Evolutionary conservation across 2,113 vertebrate genomes (phyloP).

Genomic region (Aegithalos caudatus): DNA sequence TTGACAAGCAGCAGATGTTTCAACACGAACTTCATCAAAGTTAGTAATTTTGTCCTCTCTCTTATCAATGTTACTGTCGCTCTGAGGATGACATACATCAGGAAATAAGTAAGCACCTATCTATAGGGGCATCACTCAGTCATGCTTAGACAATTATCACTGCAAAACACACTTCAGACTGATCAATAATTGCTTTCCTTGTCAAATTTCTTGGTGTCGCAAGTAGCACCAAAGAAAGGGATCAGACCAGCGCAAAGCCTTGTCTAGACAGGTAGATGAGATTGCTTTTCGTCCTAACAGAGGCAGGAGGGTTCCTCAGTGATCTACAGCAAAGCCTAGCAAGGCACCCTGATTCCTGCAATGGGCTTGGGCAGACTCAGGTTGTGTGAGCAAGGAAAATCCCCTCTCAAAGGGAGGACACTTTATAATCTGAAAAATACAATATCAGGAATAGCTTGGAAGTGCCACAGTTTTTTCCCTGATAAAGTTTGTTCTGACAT

Average conservation of each 20-base stretch:
- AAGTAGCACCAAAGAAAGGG: slow-evolving; percentile 31
- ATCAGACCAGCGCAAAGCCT: slow-evolving; percentile 51
- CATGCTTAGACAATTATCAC: slow-evolving; percentile 62
- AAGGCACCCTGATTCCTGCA: background rate
- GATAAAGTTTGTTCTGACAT: slow-evolving; percentile 21
- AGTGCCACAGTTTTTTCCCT: background rate
- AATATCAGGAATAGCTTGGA: background rate
- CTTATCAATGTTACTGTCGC: slow-evolving; percentile 54
- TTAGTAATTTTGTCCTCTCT: slow-evolving; percentile 47
- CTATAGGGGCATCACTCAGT: slow-evolving; percentile 56
- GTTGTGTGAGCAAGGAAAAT: background rate
- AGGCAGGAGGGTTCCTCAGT: background rate
- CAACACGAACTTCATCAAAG: slow-evolving; percentile 49
- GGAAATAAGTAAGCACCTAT: slow-evolving; percentile 57
- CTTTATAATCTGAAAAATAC: background rate
- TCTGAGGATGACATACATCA: slow-evolving; percentile 13
- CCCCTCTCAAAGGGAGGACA: background rate
- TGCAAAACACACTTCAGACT: slow-evolving; percentile 53
- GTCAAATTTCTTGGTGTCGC: slow-evolving; percentile 63
- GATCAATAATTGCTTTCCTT: slow-evolving; percentile 68
- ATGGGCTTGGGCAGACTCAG: background rate
- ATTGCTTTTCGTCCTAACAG: slow-evolving; percentile 28
- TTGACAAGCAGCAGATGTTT: slow-evolving; percentile 54
- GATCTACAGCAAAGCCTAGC: slow-evolving; percentile 9
- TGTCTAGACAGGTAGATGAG: slow-evolving; percentile 66